Evolutionary conservation across 2,113 vertebrate species (phyloP).

Genomic region (Lepus americanus): DNA sequence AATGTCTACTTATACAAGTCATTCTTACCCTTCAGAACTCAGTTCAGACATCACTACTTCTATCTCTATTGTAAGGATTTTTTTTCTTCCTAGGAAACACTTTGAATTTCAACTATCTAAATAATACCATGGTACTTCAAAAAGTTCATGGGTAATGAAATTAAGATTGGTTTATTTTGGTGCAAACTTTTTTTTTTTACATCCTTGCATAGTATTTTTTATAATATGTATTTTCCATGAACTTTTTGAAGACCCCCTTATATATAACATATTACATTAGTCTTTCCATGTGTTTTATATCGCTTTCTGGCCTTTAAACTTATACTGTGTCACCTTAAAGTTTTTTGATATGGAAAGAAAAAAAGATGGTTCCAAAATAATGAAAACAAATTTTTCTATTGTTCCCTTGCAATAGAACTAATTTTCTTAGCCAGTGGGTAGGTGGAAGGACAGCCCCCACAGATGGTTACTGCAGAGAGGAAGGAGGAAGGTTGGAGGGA

Average conservation of each 20-base stretch:
- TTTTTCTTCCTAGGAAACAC: not conserved
- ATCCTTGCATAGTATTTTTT: too few relatives aligned
- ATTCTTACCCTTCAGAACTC: not conserved
- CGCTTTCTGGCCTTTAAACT: not conserved
- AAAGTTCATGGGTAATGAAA: too few relatives aligned
- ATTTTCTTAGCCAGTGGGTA: not conserved
- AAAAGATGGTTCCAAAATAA: not conserved
- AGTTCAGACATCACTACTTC: not conserved
- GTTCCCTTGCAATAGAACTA: not conserved
- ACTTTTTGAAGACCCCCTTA: too few relatives aligned
- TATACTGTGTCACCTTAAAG: not conserved
- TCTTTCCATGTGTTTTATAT: not conserved
- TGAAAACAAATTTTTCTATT: not conserved
- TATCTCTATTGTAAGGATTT: not conserved
- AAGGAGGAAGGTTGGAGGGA: not conserved
- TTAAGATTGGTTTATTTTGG: too few relatives aligned
- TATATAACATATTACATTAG: too few relatives aligned
- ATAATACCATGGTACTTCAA: not conserved
- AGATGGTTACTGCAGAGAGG: not conserved
- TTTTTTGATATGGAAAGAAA: not conserved
- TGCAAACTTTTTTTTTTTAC: too few relatives aligned
- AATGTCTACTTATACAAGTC: not conserved
- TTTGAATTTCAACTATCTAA: slow-evolving; percentile 46
- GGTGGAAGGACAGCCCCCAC: not conserved
- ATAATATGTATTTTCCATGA: too few relatives aligned